These are phyloP conservation scores for Acropora tenuis DNA, from an alignment of 64 coral and sea anemone species.

Conservation along the genomic window DNA sequence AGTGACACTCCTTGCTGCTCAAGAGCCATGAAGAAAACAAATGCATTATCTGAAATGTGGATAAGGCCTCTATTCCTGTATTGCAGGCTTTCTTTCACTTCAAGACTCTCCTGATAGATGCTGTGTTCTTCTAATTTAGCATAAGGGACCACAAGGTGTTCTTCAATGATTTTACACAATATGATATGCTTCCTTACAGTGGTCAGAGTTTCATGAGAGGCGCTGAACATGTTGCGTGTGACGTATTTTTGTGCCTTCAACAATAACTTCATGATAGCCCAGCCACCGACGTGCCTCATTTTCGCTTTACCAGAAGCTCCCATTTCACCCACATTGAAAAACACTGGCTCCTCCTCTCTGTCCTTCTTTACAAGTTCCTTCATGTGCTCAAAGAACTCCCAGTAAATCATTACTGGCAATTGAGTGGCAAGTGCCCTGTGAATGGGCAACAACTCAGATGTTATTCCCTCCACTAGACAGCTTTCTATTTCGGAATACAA, in stretches of 20 bases:
- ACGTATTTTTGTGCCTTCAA: slow-evolving; percentile 27
- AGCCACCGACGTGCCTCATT: slow-evolving; percentile 41
- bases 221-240: slow-evolving; percentile 7
- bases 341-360: too few species aligned
- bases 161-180: slow-evolving; percentile 16
- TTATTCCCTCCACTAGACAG: slow-evolving; percentile 6
- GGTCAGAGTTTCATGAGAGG: slow-evolving; percentile 28
- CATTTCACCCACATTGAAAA: too few species aligned
- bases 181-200: neutral
- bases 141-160: slow-evolving; percentile 22
- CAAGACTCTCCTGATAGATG: slow-evolving; percentile 25
- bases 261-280: slow-evolving; percentile 54
- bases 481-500: neutral
- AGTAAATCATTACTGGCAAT: neutral
- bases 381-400: neutral
- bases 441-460: slow-evolving; percentile 8
- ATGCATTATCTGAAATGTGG: slow-evolving; percentile 29
- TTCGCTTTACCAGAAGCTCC: neutral
- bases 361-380: neutral
- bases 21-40: slow-evolving; percentile 6
- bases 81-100: slow-evolving; percentile 49
- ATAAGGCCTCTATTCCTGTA: slow-evolving; percentile 38
- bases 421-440: slow-evolving; percentile 6
- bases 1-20: slow-evolving; percentile 12
- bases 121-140: neutral